These are phyloP conservation scores for Mythimna lalbum DNA, from an alignment of 2,888 invertebrate species.

Conservation along the genomic window DNA sequence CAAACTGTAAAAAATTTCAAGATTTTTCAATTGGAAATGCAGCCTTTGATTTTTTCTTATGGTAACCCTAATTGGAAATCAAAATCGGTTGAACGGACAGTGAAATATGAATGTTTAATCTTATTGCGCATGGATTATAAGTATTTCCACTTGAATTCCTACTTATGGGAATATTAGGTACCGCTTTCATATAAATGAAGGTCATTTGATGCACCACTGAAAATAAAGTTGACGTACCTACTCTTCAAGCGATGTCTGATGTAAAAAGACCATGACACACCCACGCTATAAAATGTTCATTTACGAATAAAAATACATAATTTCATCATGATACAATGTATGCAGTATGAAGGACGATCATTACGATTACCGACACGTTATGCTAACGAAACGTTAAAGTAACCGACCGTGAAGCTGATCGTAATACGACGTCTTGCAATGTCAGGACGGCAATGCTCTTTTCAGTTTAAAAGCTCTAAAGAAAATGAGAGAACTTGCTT, in stretches of 20 bases:
- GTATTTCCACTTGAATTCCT: neutral
- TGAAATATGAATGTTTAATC: too few relatives aligned
- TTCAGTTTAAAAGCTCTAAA: neutral
- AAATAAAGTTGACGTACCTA: neutral
- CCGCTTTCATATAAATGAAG: neutral
- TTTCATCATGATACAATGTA: constrained; percentile 23
- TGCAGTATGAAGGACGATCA: constrained; percentile 38
- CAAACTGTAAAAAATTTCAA: too few relatives aligned
- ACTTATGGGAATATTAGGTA: neutral
- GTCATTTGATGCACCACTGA: neutral
- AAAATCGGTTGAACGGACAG: too few relatives aligned
- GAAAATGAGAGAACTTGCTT: constrained; percentile 8
- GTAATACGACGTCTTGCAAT: neutral
- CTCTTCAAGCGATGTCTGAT: neutral
- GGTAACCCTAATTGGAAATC: too few relatives aligned
- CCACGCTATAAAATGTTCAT: constrained; percentile 16
- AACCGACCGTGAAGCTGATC: constrained; percentile 7
- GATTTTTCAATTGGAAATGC: too few relatives aligned
- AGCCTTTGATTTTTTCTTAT: too few relatives aligned
- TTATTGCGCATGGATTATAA: too few relatives aligned
- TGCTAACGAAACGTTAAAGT: neutral
- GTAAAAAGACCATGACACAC: constrained; percentile 2
- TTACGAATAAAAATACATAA: constrained; percentile 35
- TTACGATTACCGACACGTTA: constrained; percentile 23
- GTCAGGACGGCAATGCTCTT: neutral